Percentiles rank a stretch among this genome's conserved stretches.
phyloP scores from a whole-genome alignment of 2,113 vertebrate species.

The Anarhynchus alexandrinus region DNA sequence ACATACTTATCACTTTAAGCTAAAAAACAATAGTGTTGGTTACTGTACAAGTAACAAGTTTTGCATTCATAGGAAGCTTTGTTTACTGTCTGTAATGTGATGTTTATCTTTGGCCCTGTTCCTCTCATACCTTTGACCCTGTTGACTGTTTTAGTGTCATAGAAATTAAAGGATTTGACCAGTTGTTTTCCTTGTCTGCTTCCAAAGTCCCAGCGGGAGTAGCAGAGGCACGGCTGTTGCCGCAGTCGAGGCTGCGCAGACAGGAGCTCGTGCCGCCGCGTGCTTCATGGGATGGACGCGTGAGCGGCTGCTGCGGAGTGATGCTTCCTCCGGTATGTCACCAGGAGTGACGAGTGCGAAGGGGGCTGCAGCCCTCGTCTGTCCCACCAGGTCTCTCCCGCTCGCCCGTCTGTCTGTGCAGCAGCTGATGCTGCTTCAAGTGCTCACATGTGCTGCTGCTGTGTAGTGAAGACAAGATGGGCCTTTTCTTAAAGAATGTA shows the following conservation, averaged over 20 bases:
- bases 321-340: rapidly evolving
- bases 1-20: neutral
- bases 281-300: rapidly evolving
- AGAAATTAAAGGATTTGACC: slow-evolving; percentile 64
- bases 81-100: slow-evolving; percentile 38
- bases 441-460: neutral
- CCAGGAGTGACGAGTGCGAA: rapidly evolving
- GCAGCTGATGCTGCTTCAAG: neutral
- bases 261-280: neutral
- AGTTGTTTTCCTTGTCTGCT: slow-evolving; percentile 17
- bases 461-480: neutral
- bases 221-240: neutral
- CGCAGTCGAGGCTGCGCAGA: neutral
- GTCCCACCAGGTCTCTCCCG: neutral
- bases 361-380: neutral
- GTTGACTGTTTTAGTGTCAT: slow-evolving; percentile 43
- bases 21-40: neutral
- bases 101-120: slow-evolving; percentile 11
- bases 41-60: slow-evolving; percentile 7
- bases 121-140: neutral
- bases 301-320: neutral
- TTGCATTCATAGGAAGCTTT: slow-evolving; percentile 25
- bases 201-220: neutral
- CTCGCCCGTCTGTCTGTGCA: rapidly evolving
- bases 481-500: neutral